Percentiles rank a stretch among this genome's conserved stretches.
Evolutionary conservation across 1,140 invertebrate species (phyloP).

Genomic region (Lycorma delicatula): DNA sequence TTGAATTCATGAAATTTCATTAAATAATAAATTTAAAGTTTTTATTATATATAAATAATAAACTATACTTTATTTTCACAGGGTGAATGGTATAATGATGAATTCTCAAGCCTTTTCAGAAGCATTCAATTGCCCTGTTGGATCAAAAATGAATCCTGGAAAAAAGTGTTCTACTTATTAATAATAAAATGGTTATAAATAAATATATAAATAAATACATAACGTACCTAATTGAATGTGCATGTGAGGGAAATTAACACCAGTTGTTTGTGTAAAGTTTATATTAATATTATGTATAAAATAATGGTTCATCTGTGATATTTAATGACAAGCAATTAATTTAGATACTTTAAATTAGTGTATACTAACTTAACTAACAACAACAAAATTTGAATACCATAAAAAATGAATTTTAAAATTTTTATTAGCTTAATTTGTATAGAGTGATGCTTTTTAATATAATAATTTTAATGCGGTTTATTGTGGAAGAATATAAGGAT

Average conservation of each 20-base stretch:
- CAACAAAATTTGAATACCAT: too few species aligned
- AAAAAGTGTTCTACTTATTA: conserved; percentile 67
- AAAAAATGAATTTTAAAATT: too few species aligned
- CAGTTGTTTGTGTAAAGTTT: background rate
- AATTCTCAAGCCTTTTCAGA: conserved; percentile 58
- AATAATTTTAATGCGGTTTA: too few species aligned
- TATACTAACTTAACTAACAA: too few species aligned
- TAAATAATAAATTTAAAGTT: background rate
- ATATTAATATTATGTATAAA: background rate
- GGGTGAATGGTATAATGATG: conserved; percentile 47
- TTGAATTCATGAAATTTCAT: background rate
- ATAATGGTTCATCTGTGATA: background rate
- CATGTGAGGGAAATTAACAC: background rate
- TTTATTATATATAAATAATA: background rate
- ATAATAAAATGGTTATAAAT: conserved; percentile 19
- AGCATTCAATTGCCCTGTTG: conserved; percentile 55
- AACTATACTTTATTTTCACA: conserved; percentile 24
- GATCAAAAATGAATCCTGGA: conserved; percentile 57
- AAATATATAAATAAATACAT: background rate
- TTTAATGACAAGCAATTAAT: conserved; percentile 1
- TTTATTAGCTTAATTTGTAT: too few species aligned
- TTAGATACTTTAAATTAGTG: too few species aligned
- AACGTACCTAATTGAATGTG: background rate
- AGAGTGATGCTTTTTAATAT: too few species aligned
- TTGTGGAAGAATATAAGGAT: too few species aligned